Conservation (phyloP, 2,113 vertebrate genomes). For the Lophotis ruficrista region DNA sequence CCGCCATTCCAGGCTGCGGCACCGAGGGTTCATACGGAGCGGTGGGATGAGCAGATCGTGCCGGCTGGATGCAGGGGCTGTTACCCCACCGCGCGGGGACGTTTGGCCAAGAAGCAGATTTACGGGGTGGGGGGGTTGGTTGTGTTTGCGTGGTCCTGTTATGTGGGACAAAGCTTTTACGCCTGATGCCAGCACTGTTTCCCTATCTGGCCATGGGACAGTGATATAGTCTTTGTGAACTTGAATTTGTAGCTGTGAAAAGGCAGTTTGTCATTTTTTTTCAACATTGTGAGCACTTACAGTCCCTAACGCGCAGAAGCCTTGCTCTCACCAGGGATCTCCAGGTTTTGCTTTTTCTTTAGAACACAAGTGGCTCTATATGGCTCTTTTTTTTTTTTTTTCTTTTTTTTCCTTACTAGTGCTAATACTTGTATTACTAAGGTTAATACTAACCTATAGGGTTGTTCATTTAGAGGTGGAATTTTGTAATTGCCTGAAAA, state of each 20-base stretch:
- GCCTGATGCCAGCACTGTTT: neutral
- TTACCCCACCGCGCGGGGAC: fast-evolving
- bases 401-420: neutral
- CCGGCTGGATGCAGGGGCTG: neutral
- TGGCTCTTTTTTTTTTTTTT: no score
- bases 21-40: fast-evolving
- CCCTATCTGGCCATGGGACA: neutral
- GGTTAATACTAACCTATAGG: fast-evolving
- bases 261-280: neutral
- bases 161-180: neutral
- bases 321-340: neutral
- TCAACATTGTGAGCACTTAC: fast-evolving
- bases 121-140: fast-evolving
- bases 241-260: neutral
- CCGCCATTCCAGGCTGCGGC: neutral
- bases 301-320: fast-evolving
- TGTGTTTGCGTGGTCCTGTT: neutral
- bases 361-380: no score
- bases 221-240: neutral
- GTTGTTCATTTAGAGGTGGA: neutral
- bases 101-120: neutral
- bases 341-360: neutral
- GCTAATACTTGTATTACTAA: fast-evolving
- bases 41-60: fast-evolving
- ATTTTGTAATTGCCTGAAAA: neutral